Percentiles rank a stretch among this genome's conserved stretches.
Conservation (phyloP, 2,888 invertebrate species). For the Caenorhabditis drosophilae region DNA sequence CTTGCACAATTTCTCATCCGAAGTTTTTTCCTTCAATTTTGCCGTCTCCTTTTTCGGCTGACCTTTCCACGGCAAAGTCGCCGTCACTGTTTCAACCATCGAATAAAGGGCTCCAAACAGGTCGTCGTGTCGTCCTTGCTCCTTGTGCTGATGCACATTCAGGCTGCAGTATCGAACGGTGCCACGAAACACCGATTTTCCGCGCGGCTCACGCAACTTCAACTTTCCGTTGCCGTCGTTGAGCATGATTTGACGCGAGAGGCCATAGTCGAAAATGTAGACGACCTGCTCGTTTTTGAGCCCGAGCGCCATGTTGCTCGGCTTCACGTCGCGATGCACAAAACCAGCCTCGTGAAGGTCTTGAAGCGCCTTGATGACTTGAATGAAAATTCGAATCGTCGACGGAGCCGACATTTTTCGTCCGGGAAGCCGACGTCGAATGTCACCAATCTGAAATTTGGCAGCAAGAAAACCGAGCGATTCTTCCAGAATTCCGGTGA, state of each 20-base stretch:
- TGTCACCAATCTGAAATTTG: conserved; percentile 32
- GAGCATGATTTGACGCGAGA: conserved; percentile 59
- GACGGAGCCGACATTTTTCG: conserved; percentile 46
- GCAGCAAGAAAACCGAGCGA: background rate
- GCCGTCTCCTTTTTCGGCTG: conserved; percentile 51
- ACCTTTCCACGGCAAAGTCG: conserved; percentile 62
- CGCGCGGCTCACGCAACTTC: conserved; percentile 56
- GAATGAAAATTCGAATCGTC: conserved; percentile 50
- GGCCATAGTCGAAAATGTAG: conserved; percentile 63
- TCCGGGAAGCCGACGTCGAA: conserved; percentile 50
- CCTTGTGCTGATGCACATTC: conserved; percentile 95
- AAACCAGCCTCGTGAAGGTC: conserved; percentile 61
- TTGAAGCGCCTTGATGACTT: conserved; percentile 44
- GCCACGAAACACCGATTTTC: conserved; percentile 81
- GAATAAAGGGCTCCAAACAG: conserved; percentile 73
- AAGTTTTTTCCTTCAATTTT: conserved; percentile 47
- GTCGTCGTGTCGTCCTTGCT: conserved; percentile 98
- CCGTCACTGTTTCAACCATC: conserved; percentile 56
- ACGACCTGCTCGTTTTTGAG: conserved; percentile 41
- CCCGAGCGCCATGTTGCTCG: conserved; percentile 58
- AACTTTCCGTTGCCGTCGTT: conserved; percentile 82
- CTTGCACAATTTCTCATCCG: conserved; percentile 45
- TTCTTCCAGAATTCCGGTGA: too few relatives aligned
- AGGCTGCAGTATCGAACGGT: conserved; percentile 97
- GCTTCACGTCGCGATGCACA: conserved; percentile 61